Base-by-base conservation (phyloP, 2,113 vertebrate species). In the Phainopepla nitens region DNA sequence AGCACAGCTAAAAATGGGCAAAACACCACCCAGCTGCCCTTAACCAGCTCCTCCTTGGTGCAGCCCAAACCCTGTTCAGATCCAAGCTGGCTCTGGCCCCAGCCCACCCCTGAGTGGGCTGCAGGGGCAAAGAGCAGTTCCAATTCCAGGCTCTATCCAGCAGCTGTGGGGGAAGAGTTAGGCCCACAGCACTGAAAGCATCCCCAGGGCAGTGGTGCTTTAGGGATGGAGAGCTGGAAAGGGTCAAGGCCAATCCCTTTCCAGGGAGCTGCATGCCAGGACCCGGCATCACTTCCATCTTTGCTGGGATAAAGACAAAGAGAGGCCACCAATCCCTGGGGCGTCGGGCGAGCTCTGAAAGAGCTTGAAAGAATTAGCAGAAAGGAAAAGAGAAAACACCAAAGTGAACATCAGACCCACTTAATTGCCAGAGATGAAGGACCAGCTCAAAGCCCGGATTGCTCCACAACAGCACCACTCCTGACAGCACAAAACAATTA, bases 401-500 rank as follows among this genome's bases (percentile, higher is more conserved):
- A 95, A 96, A 96, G 90, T 47, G 72, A 97, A 96, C 89, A 94
- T 95, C 96, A 96, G 94, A 93, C 70, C 36, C 2, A 2, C 41
- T 94, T 94, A 93, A 94, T 87, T 93, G 94, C 93, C 94, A 76
- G 76, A 90, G 94, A 92, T 86, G 90, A 94, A 94, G 95, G 92
- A 92, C 68, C 86, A 50, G 81, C 90, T 93, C 92, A 93, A 95
- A 97, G 77, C 47, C 62, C 2, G 39, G 76, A 76, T 95, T 96
- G 82, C 92, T 94, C 90, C 82, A 94, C 56, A 92, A 53, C 82
- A 89, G 77, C 87, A 33, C 86, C 1, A 44, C 70, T 89, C 72
- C 85, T 90, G 87, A 89, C 75, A 88, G 89, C 68, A 16, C 90
- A 94, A 94, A 94, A 96, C 94, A 95, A 96, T 97, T 94, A 94